Percentiles rank a stretch among this genome's conserved stretches.
Evolutionary conservation across 2,113 vertebrate species (phyloP).

Genomic region (Tupaia tana): DNA sequence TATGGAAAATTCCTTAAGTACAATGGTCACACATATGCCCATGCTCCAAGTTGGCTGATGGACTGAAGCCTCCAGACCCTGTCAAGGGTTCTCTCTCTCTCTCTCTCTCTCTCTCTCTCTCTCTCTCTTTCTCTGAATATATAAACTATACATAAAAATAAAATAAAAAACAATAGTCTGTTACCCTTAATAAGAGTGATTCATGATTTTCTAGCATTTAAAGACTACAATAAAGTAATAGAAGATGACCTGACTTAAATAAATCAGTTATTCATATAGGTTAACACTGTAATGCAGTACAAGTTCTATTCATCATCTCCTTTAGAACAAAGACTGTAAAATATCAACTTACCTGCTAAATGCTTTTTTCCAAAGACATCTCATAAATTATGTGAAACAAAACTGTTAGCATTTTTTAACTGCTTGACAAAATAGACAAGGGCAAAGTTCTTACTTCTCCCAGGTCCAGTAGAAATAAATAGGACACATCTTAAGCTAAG

Average conservation of each 20-base stretch:
- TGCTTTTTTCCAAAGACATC: slow-evolving; percentile 48
- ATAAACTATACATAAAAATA: neutral
- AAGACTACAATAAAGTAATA: neutral
- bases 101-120: too few species aligned
- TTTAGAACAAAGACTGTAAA: slow-evolving; percentile 8
- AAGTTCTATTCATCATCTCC: slow-evolving; percentile 10
- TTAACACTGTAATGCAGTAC: neutral
- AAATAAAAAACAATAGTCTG: neutral
- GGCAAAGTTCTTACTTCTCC: slow-evolving; percentile 49
- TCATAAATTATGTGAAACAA: slow-evolving; percentile 47
- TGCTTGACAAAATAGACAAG: slow-evolving; percentile 60
- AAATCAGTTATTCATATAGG: neutral
- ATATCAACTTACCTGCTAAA: slow-evolving; percentile 44
- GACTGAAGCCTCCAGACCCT: too few species aligned
- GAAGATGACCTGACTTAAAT: neutral
- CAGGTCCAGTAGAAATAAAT: slow-evolving; percentile 49
- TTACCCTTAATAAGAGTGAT: neutral
- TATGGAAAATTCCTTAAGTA: too few species aligned
- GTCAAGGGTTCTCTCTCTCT: too few species aligned
- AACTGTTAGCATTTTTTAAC: slow-evolving; percentile 40
- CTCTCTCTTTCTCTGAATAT: too few species aligned
- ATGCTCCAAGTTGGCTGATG: too few species aligned
- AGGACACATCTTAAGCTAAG: neutral
- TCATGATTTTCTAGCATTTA: neutral
- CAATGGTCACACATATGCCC: too few species aligned